Base-by-base conservation (phyloP, 2,888 invertebrate species). In the Hypolimnas misippus region DNA sequence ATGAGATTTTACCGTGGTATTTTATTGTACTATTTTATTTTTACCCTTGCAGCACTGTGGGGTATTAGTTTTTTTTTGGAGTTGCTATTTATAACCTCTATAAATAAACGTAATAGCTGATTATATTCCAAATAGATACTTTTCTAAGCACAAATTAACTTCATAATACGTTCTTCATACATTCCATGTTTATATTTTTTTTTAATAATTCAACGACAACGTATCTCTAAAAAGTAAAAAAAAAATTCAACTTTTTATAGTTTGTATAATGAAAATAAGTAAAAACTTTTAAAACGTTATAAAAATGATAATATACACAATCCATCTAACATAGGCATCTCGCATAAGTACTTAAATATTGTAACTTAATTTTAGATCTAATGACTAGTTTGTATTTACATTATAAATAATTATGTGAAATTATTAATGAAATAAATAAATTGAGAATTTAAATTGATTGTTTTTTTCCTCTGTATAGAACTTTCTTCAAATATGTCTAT, bases 361-460 rank as follows among this genome's bases (percentile, higher is more conserved):
- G 67, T 84, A 81, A 81, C 78, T 80, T 83, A 79, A 74, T 71
- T 60, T 86, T 84, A 84, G 82, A 81, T 83, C 76, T 82, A 78
- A 71, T 82, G 83, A 85, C 82, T 87, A 87, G 84, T 78, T 78
- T 76, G 75, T 88, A 86, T 73, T 72, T 73, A 70, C 62, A 60
- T 67, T 72, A 76, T 74, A 75, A 77, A 78, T 82, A 81, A 82
- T 79, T 81, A 66, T 65, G 66, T 85, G 84, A 86, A 85, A 66
- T 67, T 87, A 85, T 87, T 84, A 77, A 85, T 84, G 81, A 80
- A 86, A 83, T 87, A 82, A 88, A 87, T 86, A 86, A 86, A 87
- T 73, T 76, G 79, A 81, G 79, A 80, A 79, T 81, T 82, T 29
- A 49, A 3, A 14, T 80, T 76, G 77, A 57, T 38, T 50, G 53